Percentiles rank a stretch among this genome's conserved stretches.
Conservation (phyloP, 2,113 vertebrate species). For the Laterallus jamaicensis region DNA sequence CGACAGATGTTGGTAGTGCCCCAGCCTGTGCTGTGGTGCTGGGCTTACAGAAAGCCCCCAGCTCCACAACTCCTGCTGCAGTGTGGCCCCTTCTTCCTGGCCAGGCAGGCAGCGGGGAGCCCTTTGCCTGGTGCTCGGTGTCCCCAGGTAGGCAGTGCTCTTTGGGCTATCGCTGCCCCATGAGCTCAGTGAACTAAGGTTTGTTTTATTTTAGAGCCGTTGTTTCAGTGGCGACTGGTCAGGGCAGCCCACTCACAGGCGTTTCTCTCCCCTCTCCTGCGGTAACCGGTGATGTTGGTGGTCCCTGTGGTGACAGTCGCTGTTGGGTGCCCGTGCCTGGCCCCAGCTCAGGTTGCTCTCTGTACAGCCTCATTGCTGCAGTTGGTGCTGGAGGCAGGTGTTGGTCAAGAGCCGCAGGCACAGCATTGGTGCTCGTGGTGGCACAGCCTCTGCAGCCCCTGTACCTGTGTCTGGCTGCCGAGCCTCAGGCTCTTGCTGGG, state of each 20-base stretch:
- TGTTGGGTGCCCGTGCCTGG: background rate
- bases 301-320: fast-evolving
- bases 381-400: background rate
- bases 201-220: background rate
- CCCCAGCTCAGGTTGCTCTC: background rate
- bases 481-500: background rate
- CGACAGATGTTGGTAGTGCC: fast-evolving
- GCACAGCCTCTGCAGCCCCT: background rate
- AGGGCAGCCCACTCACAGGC: fast-evolving
- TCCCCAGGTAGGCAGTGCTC: fast-evolving
- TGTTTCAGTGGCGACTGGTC: fast-evolving
- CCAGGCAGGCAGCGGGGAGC: background rate
- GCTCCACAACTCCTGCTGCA: background rate
- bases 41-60: background rate
- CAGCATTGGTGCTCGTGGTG: fast-evolving
- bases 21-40: background rate
- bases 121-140: background rate
- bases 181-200: fast-evolving
- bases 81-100: background rate
- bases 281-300: background rate
- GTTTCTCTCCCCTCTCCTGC: fast-evolving
- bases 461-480: fast-evolving
- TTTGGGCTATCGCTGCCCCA: fast-evolving
- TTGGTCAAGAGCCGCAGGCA: background rate
- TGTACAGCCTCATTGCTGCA: fast-evolving